Evolutionary conservation across 2,797 vertebrate species (phyloP).

Genomic region (Dicrostonyx torquatus): DNA sequence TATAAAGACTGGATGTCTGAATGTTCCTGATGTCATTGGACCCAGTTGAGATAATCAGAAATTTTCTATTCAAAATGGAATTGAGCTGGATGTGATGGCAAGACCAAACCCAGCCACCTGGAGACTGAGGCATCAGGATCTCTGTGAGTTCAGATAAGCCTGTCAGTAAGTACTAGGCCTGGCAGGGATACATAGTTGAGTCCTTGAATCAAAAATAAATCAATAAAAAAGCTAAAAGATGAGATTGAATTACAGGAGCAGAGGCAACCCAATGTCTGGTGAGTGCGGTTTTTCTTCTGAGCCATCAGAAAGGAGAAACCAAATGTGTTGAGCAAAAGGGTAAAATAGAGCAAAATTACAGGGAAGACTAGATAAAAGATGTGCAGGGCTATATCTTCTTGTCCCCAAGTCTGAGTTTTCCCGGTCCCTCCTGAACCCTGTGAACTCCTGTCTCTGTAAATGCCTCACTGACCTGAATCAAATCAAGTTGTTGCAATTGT

Average conservation of each 20-base stretch:
- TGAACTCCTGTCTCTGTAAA: neutral
- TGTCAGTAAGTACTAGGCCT: neutral
- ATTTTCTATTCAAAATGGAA: neutral
- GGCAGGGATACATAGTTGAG: neutral
- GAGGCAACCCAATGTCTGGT: neutral
- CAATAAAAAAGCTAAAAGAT: neutral
- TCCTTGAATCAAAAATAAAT: neutral
- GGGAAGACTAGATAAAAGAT: neutral
- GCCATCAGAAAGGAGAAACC: neutral
- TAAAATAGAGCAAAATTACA: neutral
- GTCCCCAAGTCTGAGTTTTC: neutral
- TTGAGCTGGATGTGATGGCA: neutral
- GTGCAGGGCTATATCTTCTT: neutral
- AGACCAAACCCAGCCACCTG: neutral
- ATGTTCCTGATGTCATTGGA: neutral
- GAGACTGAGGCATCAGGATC: neutral
- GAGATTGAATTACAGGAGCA: neutral
- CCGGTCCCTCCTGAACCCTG: neutral
- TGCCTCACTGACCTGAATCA: neutral
- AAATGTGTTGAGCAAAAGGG: neutral
- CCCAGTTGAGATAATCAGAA: neutral
- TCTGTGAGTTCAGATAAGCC: neutral
- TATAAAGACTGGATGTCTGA: neutral
- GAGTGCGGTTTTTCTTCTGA: neutral
- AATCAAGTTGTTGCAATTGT: neutral